Base-by-base conservation (phyloP, 2,888 invertebrate genomes). In the Teleogryllus oceanicus region DNA sequence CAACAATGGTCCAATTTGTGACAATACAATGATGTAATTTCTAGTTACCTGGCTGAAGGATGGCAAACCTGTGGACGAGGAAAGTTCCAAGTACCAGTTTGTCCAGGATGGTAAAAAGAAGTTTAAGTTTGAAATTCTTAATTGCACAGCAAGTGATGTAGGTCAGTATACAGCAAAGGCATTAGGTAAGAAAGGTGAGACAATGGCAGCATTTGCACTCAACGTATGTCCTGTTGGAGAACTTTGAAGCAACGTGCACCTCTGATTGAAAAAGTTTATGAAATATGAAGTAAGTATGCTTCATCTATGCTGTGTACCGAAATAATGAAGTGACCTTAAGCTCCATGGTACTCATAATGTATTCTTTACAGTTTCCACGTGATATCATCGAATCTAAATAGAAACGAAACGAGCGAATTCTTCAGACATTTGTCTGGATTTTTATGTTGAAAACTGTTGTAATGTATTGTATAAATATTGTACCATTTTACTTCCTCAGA, bases 161-260 rank as follows among this genome's bases (percentile, higher is more conserved):
- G 96, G 96, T 75, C 96, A 96, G 87, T 97, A 97, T 87, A 92
- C 93, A 84, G 94, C 95, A 21, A 93, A 94, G 85, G 95, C 94
- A 50, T 93, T 94, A 83, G 94, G 94, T 86, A 94, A 94, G 87
- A 95, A 95, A 88, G 94, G 94, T 83, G 96, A 96, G 88, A 91
- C 93, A 79, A 90, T 92, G 81, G 92, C 94, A 79, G 94, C 96
- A 84, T 96, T 96, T 90, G 95, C 96, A 83, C 90, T 96, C 76
- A 96, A 96, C 89, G 94, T 96, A 83, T 88, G 88, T 84, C 86
- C 88, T 84, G 85, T 88, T 81, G 89, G 89, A 85, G 90, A 90
- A 85, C 86, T 88, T 83, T 89, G 88, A 87, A 84, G 24, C 62
- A 62, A 62, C 13, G 13, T 37, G 37, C 37, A 37, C 37, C 37